Percentiles rank a stretch among this genome's conserved stretches.
phyloP scores from a whole-genome alignment of 2,888 invertebrate species.

The Mimas tiliae region DNA sequence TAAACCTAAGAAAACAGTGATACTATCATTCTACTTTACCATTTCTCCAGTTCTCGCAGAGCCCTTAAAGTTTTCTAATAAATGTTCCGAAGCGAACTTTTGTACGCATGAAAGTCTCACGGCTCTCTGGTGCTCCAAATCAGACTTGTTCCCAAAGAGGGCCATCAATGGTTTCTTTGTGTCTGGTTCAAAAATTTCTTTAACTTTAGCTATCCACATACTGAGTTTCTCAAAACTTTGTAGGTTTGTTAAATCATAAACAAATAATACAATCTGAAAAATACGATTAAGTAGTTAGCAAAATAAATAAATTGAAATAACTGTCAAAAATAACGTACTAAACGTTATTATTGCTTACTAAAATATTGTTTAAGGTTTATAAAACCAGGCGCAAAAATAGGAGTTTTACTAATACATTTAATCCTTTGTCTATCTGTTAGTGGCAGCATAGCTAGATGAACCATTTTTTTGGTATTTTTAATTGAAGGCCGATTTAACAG shows the following conservation, averaged over 20 bases:
- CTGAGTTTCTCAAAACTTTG: slow-evolving; percentile 91
- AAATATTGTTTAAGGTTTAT: no score
- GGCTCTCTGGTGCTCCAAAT: slow-evolving; percentile 89
- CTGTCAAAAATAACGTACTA: neutral
- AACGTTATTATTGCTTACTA: no score
- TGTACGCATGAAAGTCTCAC: slow-evolving; percentile 87
- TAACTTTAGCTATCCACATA: slow-evolving; percentile 87
- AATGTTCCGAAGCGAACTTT: slow-evolving; percentile 86
- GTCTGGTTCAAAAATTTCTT: slow-evolving; percentile 68
- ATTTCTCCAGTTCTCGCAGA: slow-evolving; percentile 90
- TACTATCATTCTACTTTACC: slow-evolving; percentile 80
- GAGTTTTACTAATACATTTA: no score
- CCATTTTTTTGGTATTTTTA: no score
- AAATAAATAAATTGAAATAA: no score
- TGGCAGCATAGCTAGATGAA: no score
- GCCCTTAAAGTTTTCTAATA: slow-evolving; percentile 85
- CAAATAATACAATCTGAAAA: slow-evolving; percentile 89
- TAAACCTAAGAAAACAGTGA: no score
- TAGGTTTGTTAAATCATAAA: slow-evolving; percentile 93
- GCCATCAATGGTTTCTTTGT: slow-evolving; percentile 84
- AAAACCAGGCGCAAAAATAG: no score
- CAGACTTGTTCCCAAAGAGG: slow-evolving; percentile 89
- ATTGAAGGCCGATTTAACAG: no score
- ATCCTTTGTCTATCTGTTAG: no score
- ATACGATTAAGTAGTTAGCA: slow-evolving; percentile 33